phyloP scores from a whole-genome alignment of 2,797 vertebrate species.

The Oryzias sinensis region DNA sequence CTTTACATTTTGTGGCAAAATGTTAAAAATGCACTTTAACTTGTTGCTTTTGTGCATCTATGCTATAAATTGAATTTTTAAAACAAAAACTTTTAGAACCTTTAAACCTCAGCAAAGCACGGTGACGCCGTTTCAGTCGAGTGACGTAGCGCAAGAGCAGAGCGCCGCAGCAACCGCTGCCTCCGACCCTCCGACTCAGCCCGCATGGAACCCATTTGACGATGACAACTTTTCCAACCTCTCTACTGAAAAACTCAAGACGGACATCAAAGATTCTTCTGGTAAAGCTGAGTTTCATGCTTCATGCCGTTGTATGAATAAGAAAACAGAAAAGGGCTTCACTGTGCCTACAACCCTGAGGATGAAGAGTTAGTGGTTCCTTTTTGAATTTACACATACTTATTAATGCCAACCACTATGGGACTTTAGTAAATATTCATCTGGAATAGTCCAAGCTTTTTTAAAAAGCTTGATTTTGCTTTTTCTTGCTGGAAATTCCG shows the following conservation, averaged over 20 bases:
- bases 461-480: no score
- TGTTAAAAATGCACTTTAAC: background rate
- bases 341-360: no score
- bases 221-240: slow-evolving; percentile 94
- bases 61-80: background rate
- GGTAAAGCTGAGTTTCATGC: slow-evolving; percentile 65
- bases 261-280: slow-evolving; percentile 84
- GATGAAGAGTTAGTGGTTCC: no score
- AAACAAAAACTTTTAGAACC: slow-evolving; percentile 70
- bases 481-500: no score
- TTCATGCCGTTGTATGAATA: no score
- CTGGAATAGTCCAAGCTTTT: no score
- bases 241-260: slow-evolving; percentile 86
- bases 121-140: slow-evolving; percentile 82
- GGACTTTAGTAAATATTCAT: no score
- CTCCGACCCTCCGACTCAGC: slow-evolving; percentile 65
- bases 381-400: no score
- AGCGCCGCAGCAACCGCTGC: slow-evolving; percentile 36
- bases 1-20: background rate
- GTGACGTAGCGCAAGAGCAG: slow-evolving; percentile 71
- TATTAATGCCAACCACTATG: no score
- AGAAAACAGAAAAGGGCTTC: no score
- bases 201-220: slow-evolving; percentile 96
- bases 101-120: slow-evolving; percentile 82
- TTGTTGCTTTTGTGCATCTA: background rate